Conservation (phyloP, 2,113 vertebrate species). For the Chascanopsetta lugubris region DNA sequence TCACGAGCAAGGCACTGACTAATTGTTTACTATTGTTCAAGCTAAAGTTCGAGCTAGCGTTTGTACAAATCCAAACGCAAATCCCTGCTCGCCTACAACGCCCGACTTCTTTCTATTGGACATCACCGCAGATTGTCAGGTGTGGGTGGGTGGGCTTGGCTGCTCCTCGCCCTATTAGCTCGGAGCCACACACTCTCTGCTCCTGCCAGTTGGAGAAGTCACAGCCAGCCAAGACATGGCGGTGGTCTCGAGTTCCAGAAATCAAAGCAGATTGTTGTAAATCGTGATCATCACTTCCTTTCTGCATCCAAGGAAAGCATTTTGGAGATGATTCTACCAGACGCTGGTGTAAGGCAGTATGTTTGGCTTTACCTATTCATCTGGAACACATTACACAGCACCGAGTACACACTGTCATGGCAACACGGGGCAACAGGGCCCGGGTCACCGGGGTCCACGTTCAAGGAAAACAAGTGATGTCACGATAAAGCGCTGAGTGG, state of each 20-base stretch:
- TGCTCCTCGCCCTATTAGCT: constrained; percentile 60
- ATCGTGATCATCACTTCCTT: constrained; percentile 75
- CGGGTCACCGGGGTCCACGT: constrained; percentile 26
- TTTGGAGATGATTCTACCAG: constrained; percentile 72
- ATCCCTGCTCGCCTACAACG: constrained; percentile 33
- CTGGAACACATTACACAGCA: constrained; percentile 70
- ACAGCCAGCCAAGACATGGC: constrained; percentile 69
- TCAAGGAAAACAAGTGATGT: constrained; percentile 62
- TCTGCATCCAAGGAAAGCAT: constrained; percentile 75
- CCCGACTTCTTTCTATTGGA: constrained; percentile 45
- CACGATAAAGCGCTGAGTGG: constrained; percentile 17
- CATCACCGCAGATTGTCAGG: constrained; percentile 62
- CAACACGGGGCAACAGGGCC: constrained; percentile 54
- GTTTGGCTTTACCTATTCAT: constrained; percentile 75
- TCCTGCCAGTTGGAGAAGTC: constrained; percentile 68
- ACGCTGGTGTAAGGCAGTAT: constrained; percentile 63
- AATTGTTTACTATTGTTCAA: constrained; percentile 59
- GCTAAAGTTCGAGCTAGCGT: constrained; percentile 32
- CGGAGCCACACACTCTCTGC: constrained; percentile 60
- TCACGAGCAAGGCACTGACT: constrained; percentile 42
- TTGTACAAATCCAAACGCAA: constrained; percentile 43
- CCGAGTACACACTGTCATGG: constrained; percentile 60
- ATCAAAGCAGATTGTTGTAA: constrained; percentile 77
- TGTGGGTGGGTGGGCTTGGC: constrained; percentile 81
- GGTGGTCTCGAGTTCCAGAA: constrained; percentile 74